Base-by-base conservation (phyloP, 2,113 vertebrate species). In the Ondatra zibethicus region DNA sequence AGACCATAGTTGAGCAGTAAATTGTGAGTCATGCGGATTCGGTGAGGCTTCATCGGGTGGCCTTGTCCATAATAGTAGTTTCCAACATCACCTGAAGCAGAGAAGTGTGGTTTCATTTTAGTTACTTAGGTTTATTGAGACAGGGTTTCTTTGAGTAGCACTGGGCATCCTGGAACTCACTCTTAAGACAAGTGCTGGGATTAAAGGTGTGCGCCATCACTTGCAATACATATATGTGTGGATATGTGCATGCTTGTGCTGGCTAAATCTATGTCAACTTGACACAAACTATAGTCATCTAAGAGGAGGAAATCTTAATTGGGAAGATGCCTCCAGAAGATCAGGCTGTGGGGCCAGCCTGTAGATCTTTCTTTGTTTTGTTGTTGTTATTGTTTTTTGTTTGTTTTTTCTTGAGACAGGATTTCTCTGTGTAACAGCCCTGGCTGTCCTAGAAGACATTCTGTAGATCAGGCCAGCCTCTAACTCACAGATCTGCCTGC, bases 11-110 rank as follows among this genome's bases (percentile, higher is more conserved):
- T 99, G 84, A 99, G 99, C 45, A 99, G 99, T 0, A 99, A 99
- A 98, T 99, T 99, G 98, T 99, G 99, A 50, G 99, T 99, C 99
- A 99, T 99, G 42, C 99, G 99, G 95, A 99, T 99, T 98, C 99
- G 99, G 98, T 99, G 99, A 27, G 99, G 99, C 92, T 99, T 99
- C 99, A 99, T 99, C 7, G 99, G 99, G 78, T 99, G 99, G 1
- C 99, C 99, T 97, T 99, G 99, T 75, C 99, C 99, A 65, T 99
- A 99, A 96, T 99, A 99, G 96, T 99, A 99, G 98, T 99, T 99
- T 65, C 99, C 99, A 97, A 99, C 99, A 94, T 99, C 99, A 72
- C 99, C 99, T 99, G 92, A 78, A 88, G 94, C 95, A 39, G 91
- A 97, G 47, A 63, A 45, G 39, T 39, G 16, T 29, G 27, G 14